phyloP scores from a whole-genome alignment of 2,797 vertebrate species.

The Triplophysa yarkandensis region DNA sequence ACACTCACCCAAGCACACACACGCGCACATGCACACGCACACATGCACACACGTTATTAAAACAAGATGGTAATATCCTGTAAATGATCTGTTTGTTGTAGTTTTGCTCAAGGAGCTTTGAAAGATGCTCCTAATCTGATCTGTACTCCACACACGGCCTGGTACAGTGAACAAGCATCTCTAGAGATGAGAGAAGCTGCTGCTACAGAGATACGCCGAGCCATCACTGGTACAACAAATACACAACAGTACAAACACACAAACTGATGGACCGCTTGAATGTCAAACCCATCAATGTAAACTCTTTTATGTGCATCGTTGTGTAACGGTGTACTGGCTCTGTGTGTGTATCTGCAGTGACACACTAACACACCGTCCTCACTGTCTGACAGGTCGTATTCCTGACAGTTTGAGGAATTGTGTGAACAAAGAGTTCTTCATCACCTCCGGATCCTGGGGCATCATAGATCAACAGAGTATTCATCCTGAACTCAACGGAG shows the following conservation, averaged over 20 bases:
- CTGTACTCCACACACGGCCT: conserved; percentile 95
- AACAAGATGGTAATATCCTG: no score
- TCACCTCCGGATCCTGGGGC: conserved; percentile 90
- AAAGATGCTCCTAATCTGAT: conserved; percentile 97
- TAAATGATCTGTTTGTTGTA: no score
- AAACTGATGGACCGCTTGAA: background rate
- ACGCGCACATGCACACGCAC: background rate
- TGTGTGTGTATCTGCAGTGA: background rate
- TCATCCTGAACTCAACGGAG: conserved; percentile 94
- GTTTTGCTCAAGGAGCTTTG: conserved; percentile 91
- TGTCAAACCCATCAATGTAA: no score
- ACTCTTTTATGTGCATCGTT: no score
- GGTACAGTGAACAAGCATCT: conserved; percentile 97
- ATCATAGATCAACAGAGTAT: conserved; percentile 90
- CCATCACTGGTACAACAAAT: conserved; percentile 90
- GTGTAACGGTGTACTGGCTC: background rate
- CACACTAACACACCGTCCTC: background rate
- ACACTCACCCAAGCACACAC: background rate
- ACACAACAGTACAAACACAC: conserved; percentile 13
- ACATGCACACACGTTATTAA: no score
- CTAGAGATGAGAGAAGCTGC: conserved; percentile 97
- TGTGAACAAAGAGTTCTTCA: conserved; percentile 97
- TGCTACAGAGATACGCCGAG: conserved; percentile 92
- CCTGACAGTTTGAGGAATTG: conserved; percentile 97
- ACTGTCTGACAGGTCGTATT: conserved; percentile 84